Percentiles rank a stretch among this genome's conserved stretches.
Conservation (phyloP, 2,797 vertebrate species). For the Haliaeetus albicilla region DNA sequence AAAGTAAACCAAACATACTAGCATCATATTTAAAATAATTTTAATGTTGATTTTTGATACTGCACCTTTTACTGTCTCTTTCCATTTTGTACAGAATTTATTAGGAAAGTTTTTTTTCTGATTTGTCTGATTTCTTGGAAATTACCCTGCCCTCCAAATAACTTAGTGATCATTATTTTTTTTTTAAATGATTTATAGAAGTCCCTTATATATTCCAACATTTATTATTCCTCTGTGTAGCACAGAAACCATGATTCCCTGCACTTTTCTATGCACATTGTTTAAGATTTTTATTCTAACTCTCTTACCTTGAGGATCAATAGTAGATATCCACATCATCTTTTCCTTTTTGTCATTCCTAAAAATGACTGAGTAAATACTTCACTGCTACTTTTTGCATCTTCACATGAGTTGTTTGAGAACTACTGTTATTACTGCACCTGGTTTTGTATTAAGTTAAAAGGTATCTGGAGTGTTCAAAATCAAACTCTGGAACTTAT, state of each 20-base stretch:
- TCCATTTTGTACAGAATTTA: neutral
- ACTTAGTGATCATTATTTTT: neutral
- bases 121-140: neutral
- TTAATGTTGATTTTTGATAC: neutral
- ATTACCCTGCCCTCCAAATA: neutral
- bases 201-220: neutral
- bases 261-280: neutral
- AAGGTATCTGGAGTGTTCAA: neutral
- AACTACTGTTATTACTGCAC: neutral
- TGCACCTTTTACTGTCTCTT: neutral
- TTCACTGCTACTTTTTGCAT: neutral
- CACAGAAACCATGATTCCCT: neutral
- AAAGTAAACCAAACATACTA: neutral
- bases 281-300: neutral
- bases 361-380: neutral
- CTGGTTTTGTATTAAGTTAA: neutral
- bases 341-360: neutral
- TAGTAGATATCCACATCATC: neutral
- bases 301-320: neutral
- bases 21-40: neutral
- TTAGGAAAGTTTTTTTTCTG: neutral
- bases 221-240: neutral
- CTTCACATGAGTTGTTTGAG: neutral
- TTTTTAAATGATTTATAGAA: neutral
- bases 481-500: neutral